Base-by-base conservation (phyloP, 2,888 invertebrate genomes). In the Clanis bilineata region DNA sequence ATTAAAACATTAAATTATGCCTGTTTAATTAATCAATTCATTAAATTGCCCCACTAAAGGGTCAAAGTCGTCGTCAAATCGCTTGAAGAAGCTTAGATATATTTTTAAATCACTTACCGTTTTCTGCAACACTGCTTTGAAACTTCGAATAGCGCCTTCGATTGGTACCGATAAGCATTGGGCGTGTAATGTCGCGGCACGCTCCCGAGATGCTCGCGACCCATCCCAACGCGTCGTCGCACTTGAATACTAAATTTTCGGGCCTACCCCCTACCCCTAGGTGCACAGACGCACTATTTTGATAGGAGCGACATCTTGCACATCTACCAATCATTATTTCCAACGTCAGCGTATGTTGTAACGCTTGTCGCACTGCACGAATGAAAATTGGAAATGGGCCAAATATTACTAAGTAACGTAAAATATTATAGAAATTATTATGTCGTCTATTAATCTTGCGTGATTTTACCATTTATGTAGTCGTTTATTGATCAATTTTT, bases 241-340 rank as follows among this genome's bases (percentile, higher is more conserved):
- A 21, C 18, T 7, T 5, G 51, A 32, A 18, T 32, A 32, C 15
- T 51, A 32, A 10, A 32, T 51, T 51, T 51, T 4, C n/a, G 23
- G 15, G 18, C 28, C 3, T n/a, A n/a, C n/a, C n/a, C n/a, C n/a
- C n/a, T n/a, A n/a, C n/a, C n/a, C n/a, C n/a, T 51, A 51, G 28
- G 10, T 4, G 3, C 51, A 28, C 32, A 32, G 32, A 51, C 51
- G 18, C 18, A 18, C 18, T 32, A 15, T 10, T 7, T 51, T 15
- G 51, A 15, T 9, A 32, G n/a, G 18, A 18, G 32, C 51, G 51
- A 51, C 51, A 32, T 51, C 51, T 51, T 51, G n/a, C 32, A 28
- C 18, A 3, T 2, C 28, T 32, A 32, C 32, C 5, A 12, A 10
- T 7, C 9, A 36, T 36, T 1, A 36, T 12, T 9, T 12, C 36